Base-by-base conservation (phyloP, 2,797 vertebrate species). In the Cyprinella venusta region DNA sequence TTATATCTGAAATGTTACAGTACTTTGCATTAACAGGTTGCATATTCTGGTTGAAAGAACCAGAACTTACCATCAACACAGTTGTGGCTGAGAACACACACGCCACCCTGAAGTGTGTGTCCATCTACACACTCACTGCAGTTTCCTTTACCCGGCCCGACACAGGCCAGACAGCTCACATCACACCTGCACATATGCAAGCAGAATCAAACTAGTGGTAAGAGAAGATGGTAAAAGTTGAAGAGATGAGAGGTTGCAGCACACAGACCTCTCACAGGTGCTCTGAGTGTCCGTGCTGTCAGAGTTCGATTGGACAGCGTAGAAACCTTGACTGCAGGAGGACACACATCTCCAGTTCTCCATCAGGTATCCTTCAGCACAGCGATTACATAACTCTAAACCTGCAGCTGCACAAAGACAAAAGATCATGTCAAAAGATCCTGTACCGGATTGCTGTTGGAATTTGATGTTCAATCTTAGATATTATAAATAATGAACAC, bases 341-440 rank as follows among this genome's bases (percentile, higher is more conserved):
- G 93, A 90, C 84, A 98, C 96, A 84, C 97, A 99, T 88, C 92
- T 95, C 93, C 97, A 97, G 81, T 97, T 96, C 91, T 99, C 97
- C 95, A 96, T 95, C 89, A 96, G 90, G 91, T 94, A 96, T 50
- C 95, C 95, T 64, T 95, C 93, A 30, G 96, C 95, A 90, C 98
- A 99, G 56, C 88, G 95, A 87, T 93, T 94, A 87, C 98, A 99
- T 0, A 95, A 95, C 68, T 96, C 95, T 76, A 91, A 89, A 82
- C 97, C 97, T 81, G 96, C 93, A 87, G 96, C 98, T 99, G 91
- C 78, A 65, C 13, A 77, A 38, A 78, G 21, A 69, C 61, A 78
- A 30, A 30, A 30, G 16, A 10, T 21, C 12, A 4, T 42, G 9
- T 33, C 13, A 26, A 15, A 76, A 59, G 4, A 42, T 59, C 8